A percentile compares a stretch with the other conserved stretches of the same genome.
Evolutionary conservation across 2,113 vertebrate species (phyloP).

Genomic region (Ivindomyrus marchei): DNA sequence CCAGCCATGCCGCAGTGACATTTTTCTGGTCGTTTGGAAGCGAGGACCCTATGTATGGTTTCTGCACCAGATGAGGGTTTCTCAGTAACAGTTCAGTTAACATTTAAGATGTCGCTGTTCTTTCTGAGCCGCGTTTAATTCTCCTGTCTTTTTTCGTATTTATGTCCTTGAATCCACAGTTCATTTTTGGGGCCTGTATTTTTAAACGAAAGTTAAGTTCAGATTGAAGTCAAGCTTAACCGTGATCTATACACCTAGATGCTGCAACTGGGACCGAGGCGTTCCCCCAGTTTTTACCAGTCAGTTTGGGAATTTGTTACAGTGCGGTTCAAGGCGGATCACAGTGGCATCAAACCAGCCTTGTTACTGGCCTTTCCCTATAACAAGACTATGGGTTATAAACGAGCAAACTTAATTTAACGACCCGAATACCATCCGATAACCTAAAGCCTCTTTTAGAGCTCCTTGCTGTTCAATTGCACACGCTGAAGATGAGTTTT

Average conservation of each 20-base stretch:
- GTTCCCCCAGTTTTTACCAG: not conserved
- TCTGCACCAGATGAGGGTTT: not conserved
- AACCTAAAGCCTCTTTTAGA: not conserved
- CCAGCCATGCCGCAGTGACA: not conserved
- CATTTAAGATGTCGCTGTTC: not conserved
- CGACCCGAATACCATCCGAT: not conserved
- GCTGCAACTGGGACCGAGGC: not conserved
- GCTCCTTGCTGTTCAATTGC: not conserved
- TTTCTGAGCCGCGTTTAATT: not conserved
- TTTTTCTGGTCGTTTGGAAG: not conserved
- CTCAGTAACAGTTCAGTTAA: not conserved
- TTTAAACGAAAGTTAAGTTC: not conserved
- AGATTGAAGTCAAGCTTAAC: not conserved
- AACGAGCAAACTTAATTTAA: not conserved
- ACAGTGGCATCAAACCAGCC: not conserved
- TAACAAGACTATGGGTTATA: not conserved
- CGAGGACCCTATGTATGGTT: slow-evolving; percentile 10
- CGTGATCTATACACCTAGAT: not conserved
- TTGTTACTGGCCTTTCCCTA: not conserved
- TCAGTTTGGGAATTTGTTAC: not conserved
- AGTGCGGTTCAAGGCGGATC: not conserved
- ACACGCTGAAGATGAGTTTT: not conserved
- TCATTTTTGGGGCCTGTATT: not conserved
- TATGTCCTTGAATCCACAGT: not conserved
- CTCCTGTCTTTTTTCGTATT: not conserved